These are phyloP conservation scores for Limonius californicus DNA, from an alignment of 1,140 invertebrate genomes.

Conservation along the genomic window DNA sequence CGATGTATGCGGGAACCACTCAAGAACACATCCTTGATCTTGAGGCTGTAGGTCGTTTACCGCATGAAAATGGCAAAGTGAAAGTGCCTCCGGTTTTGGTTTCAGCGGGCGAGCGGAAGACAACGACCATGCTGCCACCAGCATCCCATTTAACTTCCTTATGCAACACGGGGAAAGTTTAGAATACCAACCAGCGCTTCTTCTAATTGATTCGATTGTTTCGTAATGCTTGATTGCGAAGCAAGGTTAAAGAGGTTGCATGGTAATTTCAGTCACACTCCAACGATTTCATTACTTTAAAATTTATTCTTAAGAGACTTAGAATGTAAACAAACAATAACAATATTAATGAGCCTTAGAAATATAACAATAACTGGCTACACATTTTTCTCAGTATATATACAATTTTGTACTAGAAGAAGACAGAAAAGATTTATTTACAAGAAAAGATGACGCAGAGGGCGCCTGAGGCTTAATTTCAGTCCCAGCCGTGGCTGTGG, in stretches of 20 bases:
- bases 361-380: conserved; percentile 1
- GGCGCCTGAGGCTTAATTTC: conserved; percentile 33
- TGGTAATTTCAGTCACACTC: background rate
- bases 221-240: background rate
- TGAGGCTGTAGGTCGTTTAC: background rate
- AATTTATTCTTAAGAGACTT: background rate
- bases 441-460: conserved; percentile 17
- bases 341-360: background rate
- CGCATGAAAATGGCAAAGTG: background rate
- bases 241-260: background rate
- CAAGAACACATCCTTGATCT: background rate
- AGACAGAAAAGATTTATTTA: conserved; percentile 20
- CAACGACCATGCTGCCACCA: background rate
- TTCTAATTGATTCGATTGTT: conserved; percentile 1
- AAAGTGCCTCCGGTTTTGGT: background rate
- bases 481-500: conserved; percentile 61
- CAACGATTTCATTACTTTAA: background rate
- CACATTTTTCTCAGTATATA: background rate
- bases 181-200: conserved; percentile 2
- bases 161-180: conserved; percentile 1
- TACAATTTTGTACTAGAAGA: background rate
- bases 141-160: background rate
- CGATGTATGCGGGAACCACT: no score
- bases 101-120: background rate
- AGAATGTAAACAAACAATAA: conserved; percentile 2